Evolutionary conservation across 2,888 invertebrate genomes (phyloP).

Genomic region (Pecten maximus): DNA sequence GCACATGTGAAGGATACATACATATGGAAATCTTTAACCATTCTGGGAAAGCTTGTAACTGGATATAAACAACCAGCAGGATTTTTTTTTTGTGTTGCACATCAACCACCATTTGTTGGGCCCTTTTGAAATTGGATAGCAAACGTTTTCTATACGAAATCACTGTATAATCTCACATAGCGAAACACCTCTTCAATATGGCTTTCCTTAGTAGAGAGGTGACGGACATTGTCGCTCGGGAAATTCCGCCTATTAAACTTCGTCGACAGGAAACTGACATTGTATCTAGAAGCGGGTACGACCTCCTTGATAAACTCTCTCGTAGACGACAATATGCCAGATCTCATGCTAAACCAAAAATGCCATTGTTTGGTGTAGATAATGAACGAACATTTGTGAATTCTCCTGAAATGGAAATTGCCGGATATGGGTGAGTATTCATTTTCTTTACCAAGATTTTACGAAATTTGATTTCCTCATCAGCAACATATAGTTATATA

Average conservation of each 20-base stretch:
- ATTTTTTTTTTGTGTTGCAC: no score
- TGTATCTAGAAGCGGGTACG: conserved; percentile 45
- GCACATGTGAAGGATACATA: no score
- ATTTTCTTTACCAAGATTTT: background rate
- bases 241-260: background rate
- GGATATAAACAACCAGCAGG: no score
- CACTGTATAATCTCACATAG: no score
- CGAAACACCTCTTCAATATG: background rate
- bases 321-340: conserved; percentile 58
- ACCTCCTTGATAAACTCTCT: conserved; percentile 56
- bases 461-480: background rate
- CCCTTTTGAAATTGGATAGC: no score
- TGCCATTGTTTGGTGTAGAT: background rate
- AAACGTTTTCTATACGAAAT: no score
- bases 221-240: background rate
- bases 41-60: no score
- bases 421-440: conserved; percentile 42
- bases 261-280: background rate
- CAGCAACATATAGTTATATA: background rate
- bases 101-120: no score
- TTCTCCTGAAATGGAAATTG: conserved; percentile 31
- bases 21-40: no score
- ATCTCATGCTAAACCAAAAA: conserved; percentile 47
- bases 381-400: background rate
- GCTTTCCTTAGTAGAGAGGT: background rate